A percentile compares a stretch with the other conserved stretches of the same genome.
phyloP scores from a whole-genome alignment of 2,113 vertebrate species.

The Scomber scombrus region DNA sequence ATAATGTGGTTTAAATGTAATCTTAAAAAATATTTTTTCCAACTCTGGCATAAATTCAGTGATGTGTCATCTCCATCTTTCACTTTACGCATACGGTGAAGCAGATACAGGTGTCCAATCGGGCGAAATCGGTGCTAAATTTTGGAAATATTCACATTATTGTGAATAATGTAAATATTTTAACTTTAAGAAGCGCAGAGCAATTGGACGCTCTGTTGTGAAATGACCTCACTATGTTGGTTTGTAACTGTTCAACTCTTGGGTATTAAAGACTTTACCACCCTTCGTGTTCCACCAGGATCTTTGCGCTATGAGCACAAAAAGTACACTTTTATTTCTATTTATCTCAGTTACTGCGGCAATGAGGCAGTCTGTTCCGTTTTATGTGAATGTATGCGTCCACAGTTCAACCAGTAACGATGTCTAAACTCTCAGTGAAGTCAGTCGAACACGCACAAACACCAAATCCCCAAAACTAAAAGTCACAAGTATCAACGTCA shows the following conservation, averaged over 20 bases:
- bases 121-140: not conserved
- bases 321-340: not conserved
- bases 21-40: not conserved
- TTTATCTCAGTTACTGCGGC: not conserved
- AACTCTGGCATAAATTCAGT: not conserved
- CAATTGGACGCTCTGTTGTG: constrained; percentile 49
- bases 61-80: constrained; percentile 36
- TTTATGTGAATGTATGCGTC: not conserved
- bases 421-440: not conserved
- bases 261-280: constrained; percentile 41
- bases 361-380: fast-evolving
- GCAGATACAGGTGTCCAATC: constrained; percentile 45
- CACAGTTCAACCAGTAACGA: not conserved
- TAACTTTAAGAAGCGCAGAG: not conserved
- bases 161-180: constrained; percentile 10
- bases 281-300: constrained; percentile 18
- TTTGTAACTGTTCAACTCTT: constrained; percentile 56
- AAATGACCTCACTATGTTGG: constrained; percentile 66
- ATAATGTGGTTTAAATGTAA: not conserved
- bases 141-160: not conserved
- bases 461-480: not conserved
- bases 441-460: constrained; percentile 25
- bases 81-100: constrained; percentile 25
- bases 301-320: not conserved
- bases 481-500: constrained; percentile 16